A percentile compares a stretch with the other conserved stretches of the same genome.
Evolutionary conservation across 1,140 invertebrate genomes (phyloP).

Genomic region (Sarcophaga peregrina): DNA sequence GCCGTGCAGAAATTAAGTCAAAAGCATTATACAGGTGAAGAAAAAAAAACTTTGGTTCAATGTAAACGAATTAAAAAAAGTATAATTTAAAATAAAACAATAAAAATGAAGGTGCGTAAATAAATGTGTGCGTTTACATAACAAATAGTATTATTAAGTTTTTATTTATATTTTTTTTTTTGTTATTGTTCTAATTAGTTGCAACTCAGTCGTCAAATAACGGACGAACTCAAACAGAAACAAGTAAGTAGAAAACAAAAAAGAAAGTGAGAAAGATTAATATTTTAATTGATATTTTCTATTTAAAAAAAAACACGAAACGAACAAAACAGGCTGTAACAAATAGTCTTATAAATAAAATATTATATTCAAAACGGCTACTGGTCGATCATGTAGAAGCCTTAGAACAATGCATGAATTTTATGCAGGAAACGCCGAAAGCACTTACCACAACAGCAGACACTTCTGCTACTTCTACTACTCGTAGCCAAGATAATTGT

Average conservation of each 20-base stretch:
- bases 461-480: no score
- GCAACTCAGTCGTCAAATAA: constrained; percentile 48
- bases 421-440: constrained; percentile 42
- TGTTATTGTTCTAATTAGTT: constrained; percentile 23
- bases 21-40: background rate
- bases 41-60: background rate
- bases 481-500: background rate
- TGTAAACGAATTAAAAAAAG: background rate
- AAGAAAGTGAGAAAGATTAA: background rate
- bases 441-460: background rate
- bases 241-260: constrained; percentile 51
- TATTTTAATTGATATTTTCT: no score
- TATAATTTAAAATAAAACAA: background rate
- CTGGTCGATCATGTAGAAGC: constrained; percentile 63
- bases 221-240: constrained; percentile 60
- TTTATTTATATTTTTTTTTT: background rate
- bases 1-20: background rate
- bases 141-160: background rate
- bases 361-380: constrained; percentile 61
- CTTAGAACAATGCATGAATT: constrained; percentile 58
- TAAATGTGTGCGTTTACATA: constrained; percentile 8
- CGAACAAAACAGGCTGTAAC: constrained; percentile 53
- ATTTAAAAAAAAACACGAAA: background rate
- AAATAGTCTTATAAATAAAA: constrained; percentile 55
- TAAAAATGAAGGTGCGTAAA: constrained; percentile 35